Base-by-base conservation (phyloP, 2,888 invertebrate genomes). In the Brassicogethes aeneus region DNA sequence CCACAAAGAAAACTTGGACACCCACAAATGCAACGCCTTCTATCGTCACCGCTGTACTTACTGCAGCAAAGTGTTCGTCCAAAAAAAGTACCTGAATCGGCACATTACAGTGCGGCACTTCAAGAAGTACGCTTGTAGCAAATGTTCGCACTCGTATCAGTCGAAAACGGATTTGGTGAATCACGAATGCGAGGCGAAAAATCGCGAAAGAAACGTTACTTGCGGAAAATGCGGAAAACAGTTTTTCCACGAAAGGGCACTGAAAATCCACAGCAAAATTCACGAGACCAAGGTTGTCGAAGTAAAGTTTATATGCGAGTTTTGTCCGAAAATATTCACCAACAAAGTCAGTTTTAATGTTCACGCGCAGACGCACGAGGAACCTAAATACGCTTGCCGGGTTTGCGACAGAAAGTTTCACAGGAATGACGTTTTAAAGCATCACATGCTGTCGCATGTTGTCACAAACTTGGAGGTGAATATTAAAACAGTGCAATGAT, bases 61-160 rank as follows among this genome's bases (percentile, higher is more conserved):
- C 5, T 60, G 59, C 31, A 41, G 46, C 1, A 72, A 69, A 43
- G 52, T 56, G 3, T 76, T 74, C 51, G 53, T 52, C 2, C 62
- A 65, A 33, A 64, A 67, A 39, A 71, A 71, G 49, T 70, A 71
- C 46, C 57, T 75, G 10, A 64, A 62, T 16, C 57, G 71, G 1
- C 76, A 76, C 48, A 52, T 65, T 12, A 57, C 54, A 40, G 45
- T 48, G 1, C 45, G 52, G 2, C 70, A 70, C 44, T 48, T 52
- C 1, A 57, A 60, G 39, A 55, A 52, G 40, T 57, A 46, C 43
- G 41, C 44, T 2, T 64, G 65, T 40, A 40, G 50, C 33, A 45
- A 47, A 30, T 65, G 64, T 46, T 36, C 50, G 15, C 59, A 53
- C 36, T 43, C 23, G 14, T 65, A 53, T 42, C 42, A 49, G 39